Evolutionary conservation across 2,797 vertebrate genomes (phyloP).

Genomic region (Alfaro cultratus): DNA sequence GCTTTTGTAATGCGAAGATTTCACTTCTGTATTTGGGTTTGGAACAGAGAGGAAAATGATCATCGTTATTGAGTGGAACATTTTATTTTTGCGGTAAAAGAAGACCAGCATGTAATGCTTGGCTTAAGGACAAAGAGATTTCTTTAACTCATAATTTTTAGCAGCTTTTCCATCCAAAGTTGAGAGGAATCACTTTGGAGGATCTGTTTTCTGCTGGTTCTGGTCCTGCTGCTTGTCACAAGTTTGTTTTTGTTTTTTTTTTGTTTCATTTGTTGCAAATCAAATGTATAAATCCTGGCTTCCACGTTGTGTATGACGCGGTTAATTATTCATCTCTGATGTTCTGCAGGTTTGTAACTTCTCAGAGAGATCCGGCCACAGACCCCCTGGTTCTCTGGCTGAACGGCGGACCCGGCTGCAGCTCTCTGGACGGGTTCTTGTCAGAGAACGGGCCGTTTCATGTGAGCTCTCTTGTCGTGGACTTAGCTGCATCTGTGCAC

Average conservation of each 20-base stretch:
- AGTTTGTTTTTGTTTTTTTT: accelerated
- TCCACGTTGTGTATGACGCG: too few species aligned
- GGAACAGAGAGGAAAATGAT: background rate
- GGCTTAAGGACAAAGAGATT: background rate
- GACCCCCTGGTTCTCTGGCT: slow-evolving; percentile 84
- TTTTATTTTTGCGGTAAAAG: background rate
- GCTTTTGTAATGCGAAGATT: background rate
- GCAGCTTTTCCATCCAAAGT: background rate
- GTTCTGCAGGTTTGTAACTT: slow-evolving; percentile 81
- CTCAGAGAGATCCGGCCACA: slow-evolving; percentile 75
- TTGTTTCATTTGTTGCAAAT: background rate
- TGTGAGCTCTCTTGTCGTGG: slow-evolving; percentile 54
- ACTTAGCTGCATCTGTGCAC: background rate
- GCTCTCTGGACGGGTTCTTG: slow-evolving; percentile 83
- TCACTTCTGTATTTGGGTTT: background rate
- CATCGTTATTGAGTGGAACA: background rate
- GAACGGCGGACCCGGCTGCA: slow-evolving; percentile 86
- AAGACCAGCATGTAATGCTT: background rate
- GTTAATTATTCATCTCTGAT: background rate
- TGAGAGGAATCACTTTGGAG: background rate
- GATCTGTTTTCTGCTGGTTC: background rate
- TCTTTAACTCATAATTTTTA: background rate
- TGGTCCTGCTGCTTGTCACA: background rate
- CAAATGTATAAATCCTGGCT: background rate
- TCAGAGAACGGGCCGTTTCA: slow-evolving; percentile 85